A percentile compares a stretch with the other conserved stretches of the same genome.
These are phyloP conservation scores for Istiophorus platypterus DNA, from an alignment of 2,113 vertebrate species.

Conservation along the genomic window DNA sequence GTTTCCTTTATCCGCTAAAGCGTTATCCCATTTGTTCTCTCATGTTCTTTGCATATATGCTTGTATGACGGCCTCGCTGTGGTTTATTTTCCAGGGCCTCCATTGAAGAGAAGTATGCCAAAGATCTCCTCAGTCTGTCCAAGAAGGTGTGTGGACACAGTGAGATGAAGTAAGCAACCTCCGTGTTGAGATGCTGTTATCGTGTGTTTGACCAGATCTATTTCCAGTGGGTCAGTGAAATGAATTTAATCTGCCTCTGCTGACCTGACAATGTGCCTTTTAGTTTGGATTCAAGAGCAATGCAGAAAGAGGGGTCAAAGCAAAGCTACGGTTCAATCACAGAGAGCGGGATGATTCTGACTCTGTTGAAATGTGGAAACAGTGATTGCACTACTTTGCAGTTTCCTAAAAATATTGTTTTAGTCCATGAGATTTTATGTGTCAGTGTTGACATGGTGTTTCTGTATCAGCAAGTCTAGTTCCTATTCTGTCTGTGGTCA, in stretches of 20 bases:
- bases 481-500: constrained; percentile 33
- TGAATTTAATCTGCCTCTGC: constrained; percentile 3
- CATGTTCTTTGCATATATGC: background rate
- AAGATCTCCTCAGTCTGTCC: constrained; percentile 91
- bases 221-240: background rate
- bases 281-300: background rate
- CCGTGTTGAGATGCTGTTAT: background rate
- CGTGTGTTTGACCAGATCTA: background rate
- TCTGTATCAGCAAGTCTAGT: constrained; percentile 14
- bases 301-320: background rate
- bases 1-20: background rate
- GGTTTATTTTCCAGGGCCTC: constrained; percentile 83
- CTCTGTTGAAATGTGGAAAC: constrained; percentile 6
- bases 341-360: background rate
- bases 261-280: background rate
- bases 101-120: constrained; percentile 95
- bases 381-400: background rate
- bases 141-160: constrained; percentile 95
- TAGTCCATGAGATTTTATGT: background rate
- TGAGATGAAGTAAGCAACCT: constrained; percentile 91
- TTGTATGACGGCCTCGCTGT: background rate
- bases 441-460: background rate
- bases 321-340: background rate
- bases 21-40: background rate
- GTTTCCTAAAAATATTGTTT: background rate